Percentiles rank a stretch among this genome's conserved stretches.
Evolutionary conservation across 53 echinoderm and acorn worm genomes (phyloP).

Genomic region (Henricia sp.): DNA sequence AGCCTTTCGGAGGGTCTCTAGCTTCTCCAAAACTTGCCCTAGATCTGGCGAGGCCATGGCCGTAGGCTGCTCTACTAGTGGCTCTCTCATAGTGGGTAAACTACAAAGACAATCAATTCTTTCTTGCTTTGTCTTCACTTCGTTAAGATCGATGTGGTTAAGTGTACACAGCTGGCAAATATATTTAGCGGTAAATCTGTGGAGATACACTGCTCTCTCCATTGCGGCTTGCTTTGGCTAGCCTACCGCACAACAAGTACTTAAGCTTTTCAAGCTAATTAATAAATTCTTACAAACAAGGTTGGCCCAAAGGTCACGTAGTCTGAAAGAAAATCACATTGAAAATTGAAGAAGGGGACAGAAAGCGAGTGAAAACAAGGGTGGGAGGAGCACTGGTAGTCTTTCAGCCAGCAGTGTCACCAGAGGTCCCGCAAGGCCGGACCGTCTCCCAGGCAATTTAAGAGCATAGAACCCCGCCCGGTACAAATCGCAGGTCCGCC

Average conservation of each 20-base stretch:
- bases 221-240: not conserved
- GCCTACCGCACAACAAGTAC: not conserved
- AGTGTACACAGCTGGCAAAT: not conserved
- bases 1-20: not conserved
- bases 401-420: too few species aligned
- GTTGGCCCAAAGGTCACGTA: not conserved
- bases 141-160: not conserved
- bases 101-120: not conserved
- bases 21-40: not conserved
- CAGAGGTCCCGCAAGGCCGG: too few species aligned
- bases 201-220: not conserved
- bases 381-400: too few species aligned
- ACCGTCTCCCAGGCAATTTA: too few species aligned
- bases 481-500: too few species aligned
- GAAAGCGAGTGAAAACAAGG: too few species aligned
- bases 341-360: too few species aligned
- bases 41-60: not conserved
- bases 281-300: not conserved
- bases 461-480: too few species aligned
- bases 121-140: not conserved
- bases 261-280: not conserved
- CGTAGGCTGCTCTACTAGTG: not conserved
- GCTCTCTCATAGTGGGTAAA: not conserved
- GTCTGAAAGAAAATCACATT: too few species aligned
- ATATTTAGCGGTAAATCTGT: not conserved